Evolutionary conservation across 2,797 vertebrate genomes (phyloP), one percentile per base, ranked within the genome.

Genomic region (Anas bernieri): DNA sequence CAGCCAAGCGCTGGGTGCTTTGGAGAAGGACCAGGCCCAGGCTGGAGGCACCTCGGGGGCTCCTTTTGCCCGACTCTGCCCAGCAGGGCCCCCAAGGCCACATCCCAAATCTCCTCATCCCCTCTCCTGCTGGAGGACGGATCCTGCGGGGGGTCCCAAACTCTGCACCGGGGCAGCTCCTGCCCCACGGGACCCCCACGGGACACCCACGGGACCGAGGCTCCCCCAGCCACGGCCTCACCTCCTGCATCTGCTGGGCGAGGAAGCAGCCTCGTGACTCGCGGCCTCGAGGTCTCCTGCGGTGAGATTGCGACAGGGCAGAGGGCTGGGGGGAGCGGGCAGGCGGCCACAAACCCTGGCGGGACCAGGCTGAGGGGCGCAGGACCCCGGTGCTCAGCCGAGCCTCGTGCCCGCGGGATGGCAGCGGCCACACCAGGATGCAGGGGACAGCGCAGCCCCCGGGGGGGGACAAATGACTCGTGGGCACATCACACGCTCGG

Each of bases 391-490:
- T 26, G 25, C 25, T 14, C 25, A 13, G 48, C 48, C 23, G 13
- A 25, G 23, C 12, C 23, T 12, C 30, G 14, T 26, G 25, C 54
- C 54, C 6, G 11, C 11, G 2, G 30, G 54, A n/a, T 11, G 17
- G 11, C 18, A 18, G 30, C 18, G 17, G 31, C 55, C 55, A 12
- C 18, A 8, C 5, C 55, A 7, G 55, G 25, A 52, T 25, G 8
- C 8, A 26, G 50, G 17, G 13, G 13, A 43, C 4, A 2, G 7
- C 46, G 2, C 0, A 1, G 35, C 23, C 74, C 58, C 11, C 1
- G 1, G 21, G 54, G n/a, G n/a, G 12, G 1, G 20, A 1, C 2
- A 5, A 33, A 6, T 5, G 25, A 39, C 45, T 8, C 33, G 0
- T 4, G 39, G 46, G 4, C 46, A 28, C 5, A 0, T 39, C 48